Base-by-base conservation (phyloP, 2,888 invertebrate genomes). In the Ormyrus rosae region DNA sequence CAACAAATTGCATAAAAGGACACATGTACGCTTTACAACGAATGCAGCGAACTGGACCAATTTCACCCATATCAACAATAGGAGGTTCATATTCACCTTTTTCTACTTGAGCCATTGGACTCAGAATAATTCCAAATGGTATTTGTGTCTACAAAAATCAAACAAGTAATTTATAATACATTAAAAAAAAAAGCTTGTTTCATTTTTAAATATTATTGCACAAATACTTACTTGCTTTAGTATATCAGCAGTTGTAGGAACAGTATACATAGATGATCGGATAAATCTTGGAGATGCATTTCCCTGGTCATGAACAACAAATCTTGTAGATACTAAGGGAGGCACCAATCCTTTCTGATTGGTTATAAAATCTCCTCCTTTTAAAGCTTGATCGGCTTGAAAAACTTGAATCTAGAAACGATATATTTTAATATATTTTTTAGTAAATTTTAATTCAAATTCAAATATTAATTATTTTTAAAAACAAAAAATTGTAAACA, bases 11-110 rank as follows among this genome's bases (percentile, higher is more conserved):
- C 99, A 99, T 99, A 88, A 95, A 97, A 3, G 99, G 98, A 86
- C 97, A 97, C 97, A 99, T 99, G 92, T 99, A 99, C 0, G 99
- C 99, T 92, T 99, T 99, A 92, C 99, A 99, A 76, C 99, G 94
- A 85, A 96, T 94, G 90, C 99, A 99, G 9, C 99, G 94, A 70
- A 99, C 97, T 1, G 99, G 99, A 3, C 99, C 99, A 88, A 94
- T 88, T 81, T 97, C 96, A 2, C 98, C 98, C 90, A 98, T 96
- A 92, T 99, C 96, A 3, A 98, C 95, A 56, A 99, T 93, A 0
- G 98, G 98, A 0, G 97, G 96, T 81, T 95, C 94, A 83, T 93
- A 93, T 89, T 97, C 97, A 11, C 93, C 93, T 48, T 93, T 94
- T 0, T 93, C 92, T 0, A 94, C 92, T 85, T 95, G 94, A 1